Evolutionary conservation across 2,888 invertebrate genomes (phyloP).

Genomic region (Geophilus truncorum): DNA sequence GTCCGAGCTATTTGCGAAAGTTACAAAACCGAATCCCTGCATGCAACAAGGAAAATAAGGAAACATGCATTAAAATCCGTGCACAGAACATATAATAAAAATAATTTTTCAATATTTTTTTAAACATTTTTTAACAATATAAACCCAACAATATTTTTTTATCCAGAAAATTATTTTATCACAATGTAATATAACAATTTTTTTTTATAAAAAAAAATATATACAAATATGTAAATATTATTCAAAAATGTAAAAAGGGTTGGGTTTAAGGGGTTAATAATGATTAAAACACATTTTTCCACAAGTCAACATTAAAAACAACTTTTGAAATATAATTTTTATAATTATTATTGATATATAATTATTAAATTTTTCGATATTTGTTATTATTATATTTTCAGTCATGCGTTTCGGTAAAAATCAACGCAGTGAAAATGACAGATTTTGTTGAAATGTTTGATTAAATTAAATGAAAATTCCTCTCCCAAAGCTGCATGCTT

Average conservation of each 20-base stretch:
- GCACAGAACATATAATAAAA: slow-evolving; percentile 38
- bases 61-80: slow-evolving; percentile 62
- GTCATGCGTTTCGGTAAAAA: background rate
- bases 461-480: background rate
- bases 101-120: background rate
- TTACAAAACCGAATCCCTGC: slow-evolving; percentile 99
- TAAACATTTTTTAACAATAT: background rate
- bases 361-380: background rate
- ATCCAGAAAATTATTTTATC: background rate
- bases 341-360: background rate
- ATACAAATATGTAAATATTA: background rate
- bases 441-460: background rate
- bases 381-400: background rate
- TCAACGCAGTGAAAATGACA: background rate
- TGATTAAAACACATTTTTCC: background rate
- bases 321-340: background rate
- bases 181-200: background rate
- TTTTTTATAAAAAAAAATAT: background rate
- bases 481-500: slow-evolving; percentile 40
- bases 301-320: background rate
- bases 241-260: background rate
- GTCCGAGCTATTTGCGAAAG: slow-evolving; percentile 99
- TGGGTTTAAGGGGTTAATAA: background rate
- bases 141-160: background rate
- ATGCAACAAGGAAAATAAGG: slow-evolving; percentile 72